Conservation (phyloP, 2,113 vertebrate genomes). For the Spermophilus dauricus region DNA sequence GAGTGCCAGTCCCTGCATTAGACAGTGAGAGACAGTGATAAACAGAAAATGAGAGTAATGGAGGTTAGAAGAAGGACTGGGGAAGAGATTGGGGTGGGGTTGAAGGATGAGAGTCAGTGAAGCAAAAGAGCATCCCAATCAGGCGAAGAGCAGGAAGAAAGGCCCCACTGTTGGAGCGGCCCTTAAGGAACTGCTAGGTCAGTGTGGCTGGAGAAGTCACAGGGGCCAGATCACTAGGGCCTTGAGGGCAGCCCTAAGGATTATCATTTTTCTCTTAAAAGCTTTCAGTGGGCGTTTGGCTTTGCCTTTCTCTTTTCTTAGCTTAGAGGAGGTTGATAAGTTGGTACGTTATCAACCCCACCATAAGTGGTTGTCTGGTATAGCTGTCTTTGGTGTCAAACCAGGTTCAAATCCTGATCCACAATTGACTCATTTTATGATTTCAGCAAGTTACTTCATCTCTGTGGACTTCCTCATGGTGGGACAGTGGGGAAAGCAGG, state of each 20-base stretch:
- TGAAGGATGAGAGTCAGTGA: rapidly evolving
- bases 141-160: background rate
- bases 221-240: background rate
- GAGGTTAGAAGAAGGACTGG: background rate
- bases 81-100: background rate
- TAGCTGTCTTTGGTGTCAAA: background rate
- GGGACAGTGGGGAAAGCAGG: background rate
- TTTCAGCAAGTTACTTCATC: background rate
- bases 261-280: background rate
- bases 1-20: background rate
- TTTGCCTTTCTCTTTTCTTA: background rate
- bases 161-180: background rate
- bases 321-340: background rate
- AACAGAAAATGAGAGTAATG: background rate
- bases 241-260: background rate
- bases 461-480: background rate
- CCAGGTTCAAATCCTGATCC: background rate
- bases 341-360: background rate
- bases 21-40: background rate
- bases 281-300: background rate
- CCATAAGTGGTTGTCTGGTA: background rate
- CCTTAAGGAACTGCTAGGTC: background rate
- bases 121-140: background rate
- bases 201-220: background rate
- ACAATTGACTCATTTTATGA: background rate